Conservation (phyloP, 2,797 vertebrate species). For the Falco peregrinus region DNA sequence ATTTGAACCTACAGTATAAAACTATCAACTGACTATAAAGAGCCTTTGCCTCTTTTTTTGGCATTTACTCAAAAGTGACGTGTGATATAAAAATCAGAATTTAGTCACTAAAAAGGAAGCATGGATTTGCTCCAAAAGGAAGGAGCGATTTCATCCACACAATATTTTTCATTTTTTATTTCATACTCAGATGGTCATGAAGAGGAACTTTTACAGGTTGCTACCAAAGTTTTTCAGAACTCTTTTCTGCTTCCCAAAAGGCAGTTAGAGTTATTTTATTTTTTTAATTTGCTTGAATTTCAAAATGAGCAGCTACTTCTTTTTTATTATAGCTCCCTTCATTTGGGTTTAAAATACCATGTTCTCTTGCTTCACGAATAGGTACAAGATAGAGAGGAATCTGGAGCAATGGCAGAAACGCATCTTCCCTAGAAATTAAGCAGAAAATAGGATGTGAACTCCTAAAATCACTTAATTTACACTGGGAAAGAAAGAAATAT, state of each 20-base stretch:
- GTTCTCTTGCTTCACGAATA: background rate
- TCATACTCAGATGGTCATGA: background rate
- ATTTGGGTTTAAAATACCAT: background rate
- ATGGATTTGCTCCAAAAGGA: constrained; percentile 39
- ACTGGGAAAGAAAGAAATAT: background rate
- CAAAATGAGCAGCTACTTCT: background rate
- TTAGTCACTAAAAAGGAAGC: background rate
- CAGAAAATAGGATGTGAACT: background rate
- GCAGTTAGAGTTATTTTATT: background rate
- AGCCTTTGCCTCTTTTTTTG: constrained; percentile 21
- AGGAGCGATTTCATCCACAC: background rate
- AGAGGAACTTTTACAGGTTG: background rate
- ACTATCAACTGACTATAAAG: constrained; percentile 33
- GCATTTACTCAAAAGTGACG: constrained; percentile 7
- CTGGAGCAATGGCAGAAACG: background rate
- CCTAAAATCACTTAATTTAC: background rate
- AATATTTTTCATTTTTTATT: background rate
- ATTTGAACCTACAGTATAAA: constrained; percentile 26
- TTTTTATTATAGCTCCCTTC: background rate
- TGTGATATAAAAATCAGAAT: constrained; percentile 4
- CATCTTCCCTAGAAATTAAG: background rate
- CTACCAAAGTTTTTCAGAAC: background rate
- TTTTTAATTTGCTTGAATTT: background rate
- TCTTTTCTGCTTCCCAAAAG: background rate
- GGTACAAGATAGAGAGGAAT: background rate